A percentile compares a stretch with the other conserved stretches of the same genome.
phyloP scores from a whole-genome alignment of 1,140 invertebrate species.

The Maniola jurtina region DNA sequence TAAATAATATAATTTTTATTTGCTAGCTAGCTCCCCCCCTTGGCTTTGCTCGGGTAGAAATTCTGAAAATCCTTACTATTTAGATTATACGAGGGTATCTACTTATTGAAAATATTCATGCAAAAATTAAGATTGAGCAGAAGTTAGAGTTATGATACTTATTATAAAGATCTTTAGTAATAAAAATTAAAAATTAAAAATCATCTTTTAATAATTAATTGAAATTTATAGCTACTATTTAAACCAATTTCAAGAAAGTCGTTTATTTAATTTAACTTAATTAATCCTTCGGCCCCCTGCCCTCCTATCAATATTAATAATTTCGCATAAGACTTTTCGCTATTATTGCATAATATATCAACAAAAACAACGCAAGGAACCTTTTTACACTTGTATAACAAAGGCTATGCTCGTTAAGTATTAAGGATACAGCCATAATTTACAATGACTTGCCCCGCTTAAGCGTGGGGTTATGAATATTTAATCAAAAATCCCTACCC shows the following conservation, averaged over 20 bases:
- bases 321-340: background rate
- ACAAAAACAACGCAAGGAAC: conserved; percentile 23
- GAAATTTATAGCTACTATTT: background rate
- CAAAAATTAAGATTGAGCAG: too few species aligned
- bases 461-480: conserved; percentile 69
- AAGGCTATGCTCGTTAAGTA: conserved; percentile 63
- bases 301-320: background rate
- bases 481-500: conserved; percentile 68
- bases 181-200: too few species aligned
- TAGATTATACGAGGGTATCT: too few species aligned
- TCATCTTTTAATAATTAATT: too few species aligned
- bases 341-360: conserved; percentile 8
- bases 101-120: too few species aligned
- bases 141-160: too few species aligned
- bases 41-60: too few species aligned
- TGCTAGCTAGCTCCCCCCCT: too few species aligned
- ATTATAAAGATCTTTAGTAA: too few species aligned
- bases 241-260: background rate
- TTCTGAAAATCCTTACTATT: too few species aligned
- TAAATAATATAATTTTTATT: too few species aligned
- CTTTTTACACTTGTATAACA: conserved; percentile 52
- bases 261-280: background rate
- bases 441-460: conserved; percentile 61
- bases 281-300: background rate
- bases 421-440: conserved; percentile 62